Conservation (phyloP, 2,888 invertebrate species). For the Perizoma flavofasciatum region DNA sequence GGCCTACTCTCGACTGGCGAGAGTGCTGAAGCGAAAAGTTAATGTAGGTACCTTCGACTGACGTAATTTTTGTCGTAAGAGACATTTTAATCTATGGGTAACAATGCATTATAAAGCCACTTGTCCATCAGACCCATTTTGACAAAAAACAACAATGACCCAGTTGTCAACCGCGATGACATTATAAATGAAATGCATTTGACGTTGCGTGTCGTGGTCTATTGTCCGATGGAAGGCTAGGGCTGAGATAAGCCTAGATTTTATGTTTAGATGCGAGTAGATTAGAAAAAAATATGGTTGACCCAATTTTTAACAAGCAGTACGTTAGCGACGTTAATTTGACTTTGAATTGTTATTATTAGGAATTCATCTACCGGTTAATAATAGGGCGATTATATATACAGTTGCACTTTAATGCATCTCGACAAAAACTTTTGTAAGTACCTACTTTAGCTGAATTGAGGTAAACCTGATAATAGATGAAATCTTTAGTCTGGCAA, state of each 20-base stretch:
- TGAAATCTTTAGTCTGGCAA: no score
- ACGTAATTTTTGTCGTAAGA: constrained; percentile 1
- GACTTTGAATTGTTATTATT: no score
- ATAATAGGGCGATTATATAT: no score
- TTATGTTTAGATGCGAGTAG: constrained; percentile 5
- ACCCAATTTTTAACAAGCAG: constrained; percentile 3
- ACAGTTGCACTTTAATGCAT: no score
- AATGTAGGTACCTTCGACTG: constrained; percentile 11
- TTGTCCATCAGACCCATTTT: constrained; percentile 35
- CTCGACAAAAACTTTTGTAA: no score
- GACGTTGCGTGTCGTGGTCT: constrained; percentile 49
- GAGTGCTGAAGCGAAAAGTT: not conserved
- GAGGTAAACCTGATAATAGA: no score
- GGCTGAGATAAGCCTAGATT: constrained; percentile 21
- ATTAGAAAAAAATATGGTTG: constrained; percentile 5
- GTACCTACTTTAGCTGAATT: no score
- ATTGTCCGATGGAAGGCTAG: constrained; percentile 28
- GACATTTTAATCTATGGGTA: not conserved
- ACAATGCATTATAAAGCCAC: constrained; percentile 21
- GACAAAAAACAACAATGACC: constrained; percentile 40
- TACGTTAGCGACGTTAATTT: no score
- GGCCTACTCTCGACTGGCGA: not conserved
- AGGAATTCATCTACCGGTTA: no score
- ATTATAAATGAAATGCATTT: constrained; percentile 44
- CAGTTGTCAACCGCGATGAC: constrained; percentile 30